Base-by-base conservation (phyloP, 2,113 vertebrate species). In the Lanius collurio region DNA sequence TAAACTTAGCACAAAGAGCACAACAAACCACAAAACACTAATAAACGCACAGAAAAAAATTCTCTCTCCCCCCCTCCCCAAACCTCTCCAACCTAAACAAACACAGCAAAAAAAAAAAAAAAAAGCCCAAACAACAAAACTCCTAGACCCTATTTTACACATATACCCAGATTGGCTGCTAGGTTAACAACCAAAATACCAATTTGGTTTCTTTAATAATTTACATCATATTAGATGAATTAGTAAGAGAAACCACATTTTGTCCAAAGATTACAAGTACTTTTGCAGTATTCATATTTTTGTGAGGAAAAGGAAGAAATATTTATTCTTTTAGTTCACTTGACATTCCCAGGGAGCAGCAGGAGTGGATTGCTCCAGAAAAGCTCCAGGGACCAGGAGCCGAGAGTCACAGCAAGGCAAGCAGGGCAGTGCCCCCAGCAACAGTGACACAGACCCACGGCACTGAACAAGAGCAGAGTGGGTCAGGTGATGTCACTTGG, bases 371-470 rank as follows among this genome's bases (percentile, higher is more conserved):
- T 89, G 9, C 15, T 85, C 20, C 9, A 10, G 33, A 64, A 88
- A 41, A 4, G 7, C 3, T 59, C 37, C 37, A 11, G 9, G 11
- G 30, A 60, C 1, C 10, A 37, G 47, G 23, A 46, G 28, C 22
- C 7, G 5, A 53, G 47, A 42, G 35, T 13, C 47, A 68, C 35
- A 93, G 23, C 28, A 67, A 83, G 27, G 35, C 33, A 71, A 63
- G 6, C 10, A 88, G 24, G 46, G 13, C 31, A 28, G 7, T 68
- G 52, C 26, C 39, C 52, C 83, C 52, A 79, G 26, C 57, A 59
- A 0, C 12, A 76, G 15, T 0, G 0, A 9, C 11, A 39, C 42
- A 42, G n/a, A 65, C 18, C 13, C 24, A 39, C 13, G 74, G 10
- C 23, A 39, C 27, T 15, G 35, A 80, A 27, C 30, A 64, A 39